Conservation (phyloP, 1,140 invertebrate genomes). For the Brachionus asplanchnoidis region DNA sequence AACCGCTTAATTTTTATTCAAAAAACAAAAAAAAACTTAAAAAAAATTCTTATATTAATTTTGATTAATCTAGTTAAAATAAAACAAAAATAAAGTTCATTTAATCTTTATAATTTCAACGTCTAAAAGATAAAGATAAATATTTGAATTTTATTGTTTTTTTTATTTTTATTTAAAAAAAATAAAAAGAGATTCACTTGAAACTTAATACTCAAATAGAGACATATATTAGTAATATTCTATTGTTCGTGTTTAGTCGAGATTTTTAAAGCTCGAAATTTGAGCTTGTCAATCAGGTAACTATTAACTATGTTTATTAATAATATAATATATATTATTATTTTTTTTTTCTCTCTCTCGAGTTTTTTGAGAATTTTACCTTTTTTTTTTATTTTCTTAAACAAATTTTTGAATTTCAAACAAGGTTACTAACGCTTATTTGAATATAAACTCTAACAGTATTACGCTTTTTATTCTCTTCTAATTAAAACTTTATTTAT, state of each 20-base stretch:
- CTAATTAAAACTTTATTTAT: neutral
- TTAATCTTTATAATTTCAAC: neutral
- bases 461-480: neutral
- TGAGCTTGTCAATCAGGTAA: neutral
- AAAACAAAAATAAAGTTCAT: neutral
- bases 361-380: neutral
- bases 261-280: neutral
- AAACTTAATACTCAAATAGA: conserved; percentile 4
- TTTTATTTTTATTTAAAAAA: neutral
- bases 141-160: neutral
- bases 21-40: neutral
- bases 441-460: neutral
- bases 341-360: neutral
- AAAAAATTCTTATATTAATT: neutral
- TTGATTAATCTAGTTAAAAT: conserved; percentile 12
- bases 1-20: neutral
- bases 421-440: neutral
- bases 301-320: neutral
- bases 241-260: neutral
- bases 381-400: neutral
- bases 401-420: neutral
- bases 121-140: neutral
- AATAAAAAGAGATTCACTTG: neutral
- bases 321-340: too few relatives aligned
- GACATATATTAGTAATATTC: neutral